A percentile compares a stretch with the other conserved stretches of the same genome.
phyloP scores from a whole-genome alignment of 2,113 vertebrate genomes.

The Peromyscus polionotus region DNA sequence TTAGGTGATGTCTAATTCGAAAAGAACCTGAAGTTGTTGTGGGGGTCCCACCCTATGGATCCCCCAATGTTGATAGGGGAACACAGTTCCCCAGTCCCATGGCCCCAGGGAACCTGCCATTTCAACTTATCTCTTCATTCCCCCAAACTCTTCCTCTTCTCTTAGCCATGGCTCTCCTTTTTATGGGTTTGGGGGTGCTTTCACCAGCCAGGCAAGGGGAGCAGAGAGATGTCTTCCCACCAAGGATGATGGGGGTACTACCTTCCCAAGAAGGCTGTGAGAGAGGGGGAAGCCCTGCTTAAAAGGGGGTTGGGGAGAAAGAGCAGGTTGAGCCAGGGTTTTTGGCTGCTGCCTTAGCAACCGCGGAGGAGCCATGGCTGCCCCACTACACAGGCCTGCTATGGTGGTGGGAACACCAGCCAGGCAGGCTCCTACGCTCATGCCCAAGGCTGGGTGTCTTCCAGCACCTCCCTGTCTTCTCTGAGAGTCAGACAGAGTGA shows the following conservation, averaged over 20 bases:
- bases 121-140: neutral
- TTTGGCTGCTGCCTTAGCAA: constrained; percentile 75
- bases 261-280: neutral
- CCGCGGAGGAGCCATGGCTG: neutral
- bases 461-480: neutral
- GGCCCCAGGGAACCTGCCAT: neutral
- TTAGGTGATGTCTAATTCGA: neutral
- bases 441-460: constrained; percentile 2
- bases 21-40: neutral
- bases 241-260: no score
- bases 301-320: constrained; percentile 22
- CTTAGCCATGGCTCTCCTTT: neutral
- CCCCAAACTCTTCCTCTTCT: neutral
- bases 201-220: neutral
- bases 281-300: constrained; percentile 14
- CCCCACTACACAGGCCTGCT: neutral
- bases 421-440: neutral
- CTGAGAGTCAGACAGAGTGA: neutral
- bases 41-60: neutral
- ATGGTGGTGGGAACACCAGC: constrained; percentile 16
- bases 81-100: neutral
- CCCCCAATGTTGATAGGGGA: neutral
- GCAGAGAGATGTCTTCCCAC: neutral
- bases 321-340: constrained; percentile 61
- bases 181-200: neutral